Conservation (phyloP, 2,888 invertebrate genomes). For the Julus scandinavius region DNA sequence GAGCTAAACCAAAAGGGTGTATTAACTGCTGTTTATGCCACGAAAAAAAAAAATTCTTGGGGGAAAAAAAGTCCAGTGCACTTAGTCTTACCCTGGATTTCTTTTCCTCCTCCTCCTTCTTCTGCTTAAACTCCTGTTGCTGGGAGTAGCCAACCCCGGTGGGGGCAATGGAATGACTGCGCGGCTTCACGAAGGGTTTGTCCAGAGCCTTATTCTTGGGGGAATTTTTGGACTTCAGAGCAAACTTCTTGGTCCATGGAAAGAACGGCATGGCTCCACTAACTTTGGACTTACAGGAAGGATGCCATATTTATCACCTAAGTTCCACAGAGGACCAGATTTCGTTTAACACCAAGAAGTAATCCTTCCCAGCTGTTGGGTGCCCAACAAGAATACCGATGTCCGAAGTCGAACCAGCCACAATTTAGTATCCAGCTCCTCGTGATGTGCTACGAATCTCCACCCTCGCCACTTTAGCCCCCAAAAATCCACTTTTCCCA, state of each 20-base stretch:
- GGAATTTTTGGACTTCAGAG: conserved; percentile 54
- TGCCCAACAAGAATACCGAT: no score
- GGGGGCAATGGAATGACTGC: conserved; percentile 57
- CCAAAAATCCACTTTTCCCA: neutral
- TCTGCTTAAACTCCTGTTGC: conserved; percentile 48
- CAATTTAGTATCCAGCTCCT: neutral
- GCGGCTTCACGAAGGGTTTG: conserved; percentile 56
- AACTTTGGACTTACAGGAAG: neutral
- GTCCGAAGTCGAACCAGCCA: neutral
- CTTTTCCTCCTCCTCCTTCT: conserved; percentile 45
- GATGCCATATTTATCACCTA: neutral
- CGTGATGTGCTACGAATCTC: neutral
- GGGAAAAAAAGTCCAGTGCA: neutral
- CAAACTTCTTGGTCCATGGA: conserved; percentile 56
- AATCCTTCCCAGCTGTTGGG: neutral
- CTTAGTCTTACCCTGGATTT: conserved; percentile 30
- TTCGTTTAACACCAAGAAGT: neutral
- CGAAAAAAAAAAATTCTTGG: neutral
- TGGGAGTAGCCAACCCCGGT: conserved; percentile 51
- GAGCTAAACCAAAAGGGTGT: neutral
- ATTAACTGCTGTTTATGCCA: neutral
- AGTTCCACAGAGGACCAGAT: no score
- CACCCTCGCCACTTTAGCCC: neutral
- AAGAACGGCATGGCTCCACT: conserved; percentile 55
- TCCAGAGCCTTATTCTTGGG: conserved; percentile 4